Conservation (phyloP, 2,888 invertebrate genomes). For the Pheosia gnoma region DNA sequence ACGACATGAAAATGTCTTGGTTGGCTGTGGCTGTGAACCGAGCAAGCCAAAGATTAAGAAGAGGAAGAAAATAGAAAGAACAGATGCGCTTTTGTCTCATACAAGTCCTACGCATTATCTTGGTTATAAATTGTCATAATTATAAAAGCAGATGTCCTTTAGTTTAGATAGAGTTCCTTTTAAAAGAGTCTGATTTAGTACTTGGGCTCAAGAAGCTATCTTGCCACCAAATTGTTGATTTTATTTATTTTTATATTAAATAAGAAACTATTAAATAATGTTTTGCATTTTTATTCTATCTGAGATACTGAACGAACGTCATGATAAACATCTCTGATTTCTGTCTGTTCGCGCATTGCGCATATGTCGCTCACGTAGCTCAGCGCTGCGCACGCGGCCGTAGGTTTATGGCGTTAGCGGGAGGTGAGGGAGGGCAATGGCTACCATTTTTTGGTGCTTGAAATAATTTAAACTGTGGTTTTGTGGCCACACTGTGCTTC, state of each 20-base stretch:
- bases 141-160: conserved; percentile 32
- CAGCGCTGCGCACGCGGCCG: too few species aligned
- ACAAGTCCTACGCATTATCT: conserved; percentile 10
- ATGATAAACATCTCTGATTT: too few species aligned
- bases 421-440: too few species aligned
- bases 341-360: too few species aligned
- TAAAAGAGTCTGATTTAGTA: conserved; percentile 47
- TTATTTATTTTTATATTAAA: conserved; percentile 69
- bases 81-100: neutral
- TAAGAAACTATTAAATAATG: conserved; percentile 39
- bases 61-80: neutral
- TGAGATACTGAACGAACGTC: neutral
- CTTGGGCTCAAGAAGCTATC: conserved; percentile 73
- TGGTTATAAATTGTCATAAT: conserved; percentile 23
- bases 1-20: too few species aligned
- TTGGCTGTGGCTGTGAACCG: too few species aligned
- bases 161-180: conserved; percentile 68
- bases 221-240: conserved; percentile 79
- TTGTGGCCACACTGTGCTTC: too few species aligned
- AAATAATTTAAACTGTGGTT: too few species aligned
- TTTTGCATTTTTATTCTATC: too few species aligned
- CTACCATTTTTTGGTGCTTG: too few species aligned
- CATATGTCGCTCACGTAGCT: too few species aligned
- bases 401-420: too few species aligned
- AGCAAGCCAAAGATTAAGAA: neutral